A percentile compares a stretch with the other conserved stretches of the same genome.
Evolutionary conservation across 2,888 invertebrate genomes (phyloP).

Genomic region (Eupithecia dodoneata): DNA sequence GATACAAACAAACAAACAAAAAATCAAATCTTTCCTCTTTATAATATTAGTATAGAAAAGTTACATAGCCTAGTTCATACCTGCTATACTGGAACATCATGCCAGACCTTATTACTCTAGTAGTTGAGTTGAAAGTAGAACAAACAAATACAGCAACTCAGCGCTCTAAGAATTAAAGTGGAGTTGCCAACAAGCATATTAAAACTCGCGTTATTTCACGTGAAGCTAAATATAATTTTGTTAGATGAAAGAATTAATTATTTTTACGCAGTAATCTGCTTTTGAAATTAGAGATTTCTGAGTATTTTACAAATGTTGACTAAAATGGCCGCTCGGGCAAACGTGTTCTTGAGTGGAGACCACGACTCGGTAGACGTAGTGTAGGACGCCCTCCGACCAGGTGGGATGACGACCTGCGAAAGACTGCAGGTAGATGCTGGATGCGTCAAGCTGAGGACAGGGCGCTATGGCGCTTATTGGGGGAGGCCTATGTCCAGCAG

Average conservation of each 20-base stretch:
- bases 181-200: slow-evolving; percentile 1
- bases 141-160: background rate
- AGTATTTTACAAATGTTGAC: background rate
- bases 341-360: too few relatives aligned
- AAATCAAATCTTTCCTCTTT: too few relatives aligned
- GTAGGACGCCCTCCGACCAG: too few relatives aligned
- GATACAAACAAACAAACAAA: too few relatives aligned
- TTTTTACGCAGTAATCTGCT: background rate
- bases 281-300: background rate
- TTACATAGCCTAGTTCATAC: background rate
- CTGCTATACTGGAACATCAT: background rate
- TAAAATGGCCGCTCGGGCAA: background rate
- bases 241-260: background rate
- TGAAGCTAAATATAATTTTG: background rate
- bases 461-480: too few relatives aligned
- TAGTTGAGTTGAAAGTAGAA: background rate
- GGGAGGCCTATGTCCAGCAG: too few relatives aligned
- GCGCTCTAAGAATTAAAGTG: background rate
- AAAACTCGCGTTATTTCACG: background rate
- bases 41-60: too few relatives aligned
- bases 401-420: too few relatives aligned
- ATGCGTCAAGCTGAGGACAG: too few relatives aligned
- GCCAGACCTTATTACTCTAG: background rate
- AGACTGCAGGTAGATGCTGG: too few relatives aligned
- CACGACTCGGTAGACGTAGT: too few relatives aligned